Base-by-base conservation (phyloP, 2,888 invertebrate genomes). In the Brachyopa scutellaris region DNA sequence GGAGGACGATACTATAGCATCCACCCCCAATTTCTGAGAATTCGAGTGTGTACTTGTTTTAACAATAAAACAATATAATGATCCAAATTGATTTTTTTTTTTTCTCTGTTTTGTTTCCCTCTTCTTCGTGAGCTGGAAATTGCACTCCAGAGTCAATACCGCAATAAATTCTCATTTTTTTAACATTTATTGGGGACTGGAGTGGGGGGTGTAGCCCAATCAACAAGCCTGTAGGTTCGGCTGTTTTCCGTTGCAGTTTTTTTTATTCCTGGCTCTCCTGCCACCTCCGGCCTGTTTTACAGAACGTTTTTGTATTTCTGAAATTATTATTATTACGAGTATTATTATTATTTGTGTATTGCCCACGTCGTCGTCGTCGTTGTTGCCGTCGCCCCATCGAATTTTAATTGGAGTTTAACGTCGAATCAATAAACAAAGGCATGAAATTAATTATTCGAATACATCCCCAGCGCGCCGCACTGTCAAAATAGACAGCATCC, bases 381-480 rank as follows among this genome's bases (percentile, higher is more conserved):
- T n/a, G n/a, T n/a, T n/a, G 49, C 29, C 17, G 40, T 53, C 49
- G 51, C 42, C 53, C 47, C 62, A 55, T 73, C 59, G 70, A 64
- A 70, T 66, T 82, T 76, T 70, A 82, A 82, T 82, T 76, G 70
- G 51, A 76, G 62, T 80, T 76, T 69, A 64, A 70, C 47, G 59
- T 57, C 51, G 80, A 70, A 82, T 76, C 76, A 82, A 82, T 76
- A 82, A 82, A 76, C 80, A 82, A 70, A 76, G 76, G 76, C 59
- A 64, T 76, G 70, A 70, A 76, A 82, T 82, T 82, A 82, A 82
- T 82, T 82, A 82, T 76, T 64, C 49, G 49, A 67, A 61, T 42
- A 74, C 51, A 80, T 67, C 69, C 53, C 64, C 49, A 42, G 26
- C 5, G 7, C 15, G 21, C 42, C 17, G 26, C 33, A 9, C 38